phyloP scores from a whole-genome alignment of 2,113 vertebrate genomes.

The Strigops habroptila region DNA sequence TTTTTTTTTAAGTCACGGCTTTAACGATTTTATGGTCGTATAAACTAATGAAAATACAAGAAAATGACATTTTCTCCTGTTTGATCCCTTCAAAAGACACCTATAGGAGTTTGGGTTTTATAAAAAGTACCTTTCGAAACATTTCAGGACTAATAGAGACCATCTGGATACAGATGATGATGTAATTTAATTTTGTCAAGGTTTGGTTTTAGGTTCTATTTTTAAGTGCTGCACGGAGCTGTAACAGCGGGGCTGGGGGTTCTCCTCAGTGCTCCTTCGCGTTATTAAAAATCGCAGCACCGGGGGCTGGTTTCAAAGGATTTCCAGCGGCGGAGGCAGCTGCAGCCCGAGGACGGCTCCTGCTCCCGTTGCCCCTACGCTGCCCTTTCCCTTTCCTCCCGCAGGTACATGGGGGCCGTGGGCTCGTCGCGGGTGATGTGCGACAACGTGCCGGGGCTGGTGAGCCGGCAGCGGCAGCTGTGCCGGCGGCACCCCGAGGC shows the following conservation, averaged over 20 bases:
- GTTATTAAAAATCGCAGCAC: constrained; percentile 28
- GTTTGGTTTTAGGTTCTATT: not conserved
- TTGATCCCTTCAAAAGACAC: constrained; percentile 74
- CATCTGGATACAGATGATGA: constrained; percentile 76
- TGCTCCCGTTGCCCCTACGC: not conserved
- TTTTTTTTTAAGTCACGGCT: constrained; percentile 28
- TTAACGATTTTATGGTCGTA: constrained; percentile 60
- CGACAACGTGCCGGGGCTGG: constrained; percentile 93
- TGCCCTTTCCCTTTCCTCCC: constrained; percentile 12
- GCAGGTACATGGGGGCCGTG: constrained; percentile 91
- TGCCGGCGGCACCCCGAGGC: constrained; percentile 88
- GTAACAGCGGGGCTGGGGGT: not conserved
- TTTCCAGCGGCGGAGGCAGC: not conserved
- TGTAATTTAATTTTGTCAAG: constrained; percentile 71
- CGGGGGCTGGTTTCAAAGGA: not conserved
- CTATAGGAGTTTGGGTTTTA: constrained; percentile 66
- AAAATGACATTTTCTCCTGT: constrained; percentile 54
- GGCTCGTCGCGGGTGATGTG: constrained; percentile 92
- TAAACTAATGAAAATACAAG: constrained; percentile 65
- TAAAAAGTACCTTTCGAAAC: constrained; percentile 70
- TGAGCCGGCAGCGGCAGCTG: constrained; percentile 91
- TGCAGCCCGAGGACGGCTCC: not conserved
- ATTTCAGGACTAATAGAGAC: constrained; percentile 74
- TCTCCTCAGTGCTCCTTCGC: constrained; percentile 19
- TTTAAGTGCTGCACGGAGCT: constrained; percentile 2